Percentiles rank a stretch among this genome's conserved stretches.
Conservation (phyloP, 2,113 vertebrate species). For the Eretmochelys imbricata region DNA sequence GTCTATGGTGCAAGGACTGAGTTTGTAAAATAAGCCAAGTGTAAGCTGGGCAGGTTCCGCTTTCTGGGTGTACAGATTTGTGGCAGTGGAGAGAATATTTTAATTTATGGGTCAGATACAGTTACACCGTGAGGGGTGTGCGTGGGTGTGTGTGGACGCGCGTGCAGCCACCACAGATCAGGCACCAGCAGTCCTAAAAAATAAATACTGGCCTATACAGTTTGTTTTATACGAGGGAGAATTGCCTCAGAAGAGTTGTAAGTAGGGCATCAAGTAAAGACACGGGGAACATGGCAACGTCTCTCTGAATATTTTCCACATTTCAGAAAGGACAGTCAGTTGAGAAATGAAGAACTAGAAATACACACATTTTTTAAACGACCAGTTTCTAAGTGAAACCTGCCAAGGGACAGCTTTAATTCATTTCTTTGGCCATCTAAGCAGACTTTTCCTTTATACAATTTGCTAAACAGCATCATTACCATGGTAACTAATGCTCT, state of each 20-base stretch:
- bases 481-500: constrained; percentile 66
- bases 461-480: constrained; percentile 74
- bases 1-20: neutral
- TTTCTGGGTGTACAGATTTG: neutral
- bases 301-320: constrained; percentile 11
- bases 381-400: neutral
- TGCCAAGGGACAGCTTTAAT: constrained; percentile 55
- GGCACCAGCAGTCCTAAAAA: neutral
- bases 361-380: neutral
- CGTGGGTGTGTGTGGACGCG: no score
- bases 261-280: rapidly evolving
- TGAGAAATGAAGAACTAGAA: neutral
- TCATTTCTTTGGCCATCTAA: constrained; percentile 40
- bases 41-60: neutral
- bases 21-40: neutral
- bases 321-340: neutral
- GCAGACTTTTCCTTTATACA: constrained; percentile 52
- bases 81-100: neutral
- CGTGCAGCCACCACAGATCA: no score
- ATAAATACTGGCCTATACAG: neutral
- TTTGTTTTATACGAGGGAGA: neutral
- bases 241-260: neutral
- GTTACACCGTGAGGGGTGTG: neutral
- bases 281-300: neutral
- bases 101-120: neutral